A percentile compares a stretch with the other conserved stretches of the same genome.
Evolutionary conservation across 2,888 invertebrate genomes (phyloP).

Genomic region (Loripinus fragilis): DNA sequence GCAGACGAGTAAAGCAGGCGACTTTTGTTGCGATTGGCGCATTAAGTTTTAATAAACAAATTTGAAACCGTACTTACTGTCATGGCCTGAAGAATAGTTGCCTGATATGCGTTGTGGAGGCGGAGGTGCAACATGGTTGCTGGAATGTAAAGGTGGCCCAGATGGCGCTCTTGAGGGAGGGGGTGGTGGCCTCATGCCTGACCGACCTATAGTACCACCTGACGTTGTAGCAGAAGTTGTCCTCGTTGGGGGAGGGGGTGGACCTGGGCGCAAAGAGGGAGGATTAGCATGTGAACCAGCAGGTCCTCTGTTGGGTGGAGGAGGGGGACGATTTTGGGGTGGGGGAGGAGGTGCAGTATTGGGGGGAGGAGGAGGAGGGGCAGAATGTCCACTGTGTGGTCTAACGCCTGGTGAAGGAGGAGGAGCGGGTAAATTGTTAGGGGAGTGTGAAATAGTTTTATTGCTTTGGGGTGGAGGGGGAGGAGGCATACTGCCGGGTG

Average conservation of each 20-base stretch:
- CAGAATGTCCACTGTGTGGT: conserved; percentile 64
- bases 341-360: conserved; percentile 51
- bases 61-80: neutral
- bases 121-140: conserved; percentile 51
- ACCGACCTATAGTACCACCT: conserved; percentile 51
- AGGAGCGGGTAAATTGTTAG: conserved; percentile 28
- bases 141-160: conserved; percentile 33
- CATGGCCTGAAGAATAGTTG: conserved; percentile 62
- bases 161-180: conserved; percentile 68
- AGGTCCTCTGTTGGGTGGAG: conserved; percentile 28
- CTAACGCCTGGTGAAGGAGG: conserved; percentile 52
- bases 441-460: neutral
- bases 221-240: conserved; percentile 21
- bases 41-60: too few species aligned
- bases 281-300: conserved; percentile 36
- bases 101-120: conserved; percentile 63
- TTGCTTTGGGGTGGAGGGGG: conserved; percentile 23
- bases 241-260: conserved; percentile 56
- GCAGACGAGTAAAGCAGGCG: too few species aligned
- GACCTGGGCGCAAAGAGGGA: conserved; percentile 45
- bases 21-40: too few species aligned
- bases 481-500: conserved; percentile 49
- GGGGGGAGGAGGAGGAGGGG: conserved; percentile 68
- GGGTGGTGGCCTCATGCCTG: conserved; percentile 65
- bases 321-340: conserved; percentile 54